phyloP scores from a whole-genome alignment of 2,113 vertebrate species.

The Laticauda laticaudata region DNA sequence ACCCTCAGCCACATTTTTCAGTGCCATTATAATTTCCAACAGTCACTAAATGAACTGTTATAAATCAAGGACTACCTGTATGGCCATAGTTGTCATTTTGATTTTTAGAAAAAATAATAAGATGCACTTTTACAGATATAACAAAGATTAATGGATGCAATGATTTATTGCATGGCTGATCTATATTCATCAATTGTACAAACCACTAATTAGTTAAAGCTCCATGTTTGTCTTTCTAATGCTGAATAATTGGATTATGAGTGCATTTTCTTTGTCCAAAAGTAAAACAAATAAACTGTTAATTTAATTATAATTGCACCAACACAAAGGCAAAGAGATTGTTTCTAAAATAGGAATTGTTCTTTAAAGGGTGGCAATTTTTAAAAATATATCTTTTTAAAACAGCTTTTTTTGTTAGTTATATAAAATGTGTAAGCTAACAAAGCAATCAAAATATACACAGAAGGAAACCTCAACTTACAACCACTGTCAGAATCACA shows the following conservation, averaged over 20 bases:
- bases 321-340: neutral
- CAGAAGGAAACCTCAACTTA: neutral
- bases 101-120: neutral
- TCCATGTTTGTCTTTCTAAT: neutral
- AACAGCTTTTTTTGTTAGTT: neutral
- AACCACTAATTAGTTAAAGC: neutral
- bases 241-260: neutral
- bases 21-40: neutral
- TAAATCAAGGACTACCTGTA: neutral
- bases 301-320: neutral
- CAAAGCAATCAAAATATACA: neutral
- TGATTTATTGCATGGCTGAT: neutral
- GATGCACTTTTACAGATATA: neutral
- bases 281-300: neutral
- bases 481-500: neutral
- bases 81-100: neutral
- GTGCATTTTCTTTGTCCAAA: neutral
- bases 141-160: neutral
- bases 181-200: neutral
- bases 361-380: neutral
- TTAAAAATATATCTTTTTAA: neutral
- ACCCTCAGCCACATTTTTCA: neutral
- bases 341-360: neutral
- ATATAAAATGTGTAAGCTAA: neutral
- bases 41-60: neutral